phyloP scores from a whole-genome alignment of 2,113 vertebrate genomes.

The Cryptotis parvus region DNA sequence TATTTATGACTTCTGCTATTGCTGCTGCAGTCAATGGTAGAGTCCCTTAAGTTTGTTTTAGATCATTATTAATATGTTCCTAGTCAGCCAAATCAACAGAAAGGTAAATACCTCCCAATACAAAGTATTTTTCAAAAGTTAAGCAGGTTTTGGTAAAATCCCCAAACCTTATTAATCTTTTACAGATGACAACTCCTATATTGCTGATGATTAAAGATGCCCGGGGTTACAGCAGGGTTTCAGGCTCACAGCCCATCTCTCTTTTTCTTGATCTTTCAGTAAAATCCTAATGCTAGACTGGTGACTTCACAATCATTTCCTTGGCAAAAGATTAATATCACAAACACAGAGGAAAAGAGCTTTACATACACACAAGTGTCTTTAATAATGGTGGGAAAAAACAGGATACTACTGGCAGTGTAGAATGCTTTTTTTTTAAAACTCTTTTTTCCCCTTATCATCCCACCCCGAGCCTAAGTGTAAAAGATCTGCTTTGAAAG shows the following conservation, averaged over 20 bases:
- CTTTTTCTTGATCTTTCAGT: slow-evolving; percentile 79
- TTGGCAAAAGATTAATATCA: slow-evolving; percentile 78
- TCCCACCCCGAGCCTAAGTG: slow-evolving; percentile 75
- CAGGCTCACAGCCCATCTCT: slow-evolving; percentile 63
- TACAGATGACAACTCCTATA: slow-evolving; percentile 68
- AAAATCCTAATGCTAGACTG: slow-evolving; percentile 74
- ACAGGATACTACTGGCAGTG: slow-evolving; percentile 77
- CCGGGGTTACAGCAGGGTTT: slow-evolving; percentile 61
- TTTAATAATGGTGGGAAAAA: slow-evolving; percentile 69
- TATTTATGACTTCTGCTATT: slow-evolving; percentile 18
- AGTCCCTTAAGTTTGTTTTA: slow-evolving; percentile 54
- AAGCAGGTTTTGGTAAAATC: slow-evolving; percentile 61
- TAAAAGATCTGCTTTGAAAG: slow-evolving; percentile 69
- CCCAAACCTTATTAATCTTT: slow-evolving; percentile 74
- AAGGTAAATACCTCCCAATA: slow-evolving; percentile 59
- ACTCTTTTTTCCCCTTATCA: slow-evolving; percentile 67
- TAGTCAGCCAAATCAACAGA: slow-evolving; percentile 52
- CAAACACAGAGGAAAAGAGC: slow-evolving; percentile 62
- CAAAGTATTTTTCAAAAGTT: slow-evolving; percentile 49
- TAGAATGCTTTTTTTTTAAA: slow-evolving; percentile 79
- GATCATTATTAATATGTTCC: slow-evolving; percentile 66
- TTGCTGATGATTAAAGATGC: slow-evolving; percentile 75
- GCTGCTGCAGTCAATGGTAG: background rate
- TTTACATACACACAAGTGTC: slow-evolving; percentile 74
- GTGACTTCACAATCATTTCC: slow-evolving; percentile 78